A percentile compares a stretch with the other conserved stretches of the same genome.
These are phyloP conservation scores for Ondatra zibethicus DNA, from an alignment of 2,113 vertebrate species.

Conservation along the genomic window DNA sequence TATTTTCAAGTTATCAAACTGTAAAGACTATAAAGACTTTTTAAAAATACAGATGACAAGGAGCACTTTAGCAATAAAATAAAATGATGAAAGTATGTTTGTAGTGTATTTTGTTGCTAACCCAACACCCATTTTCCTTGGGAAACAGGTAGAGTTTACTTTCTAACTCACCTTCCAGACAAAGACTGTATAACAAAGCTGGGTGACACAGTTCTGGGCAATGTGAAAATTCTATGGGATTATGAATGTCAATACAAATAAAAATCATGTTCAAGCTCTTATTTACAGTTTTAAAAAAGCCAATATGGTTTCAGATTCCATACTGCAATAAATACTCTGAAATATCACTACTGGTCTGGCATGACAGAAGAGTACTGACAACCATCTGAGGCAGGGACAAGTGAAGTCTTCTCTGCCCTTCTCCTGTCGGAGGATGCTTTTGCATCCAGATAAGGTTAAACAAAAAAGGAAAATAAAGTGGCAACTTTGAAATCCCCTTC, in stretches of 20 bases:
- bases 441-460: not conserved
- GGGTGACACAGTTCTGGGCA: not conserved
- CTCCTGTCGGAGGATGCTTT: not conserved
- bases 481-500: not conserved
- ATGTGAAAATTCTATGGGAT: not conserved
- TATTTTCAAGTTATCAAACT: constrained; percentile 35
- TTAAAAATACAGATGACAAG: not conserved
- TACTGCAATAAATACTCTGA: not conserved
- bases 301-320: not conserved
- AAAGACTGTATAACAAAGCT: not conserved
- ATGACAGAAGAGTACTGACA: not conserved
- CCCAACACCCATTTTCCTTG: not conserved
- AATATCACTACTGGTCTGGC: not conserved
- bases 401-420: not conserved
- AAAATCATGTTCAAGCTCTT: not conserved
- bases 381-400: not conserved
- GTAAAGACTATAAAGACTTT: not conserved
- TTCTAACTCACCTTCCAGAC: not conserved
- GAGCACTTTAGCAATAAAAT: constrained; percentile 30
- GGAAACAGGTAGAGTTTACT: not conserved
- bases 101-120: not conserved
- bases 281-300: not conserved
- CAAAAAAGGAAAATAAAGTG: not conserved
- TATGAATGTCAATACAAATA: not conserved
- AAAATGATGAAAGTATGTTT: not conserved